A percentile compares a stretch with the other conserved stretches of the same genome.
Conservation (phyloP, 1,140 invertebrate species). For the Listronotus bonariensis region DNA sequence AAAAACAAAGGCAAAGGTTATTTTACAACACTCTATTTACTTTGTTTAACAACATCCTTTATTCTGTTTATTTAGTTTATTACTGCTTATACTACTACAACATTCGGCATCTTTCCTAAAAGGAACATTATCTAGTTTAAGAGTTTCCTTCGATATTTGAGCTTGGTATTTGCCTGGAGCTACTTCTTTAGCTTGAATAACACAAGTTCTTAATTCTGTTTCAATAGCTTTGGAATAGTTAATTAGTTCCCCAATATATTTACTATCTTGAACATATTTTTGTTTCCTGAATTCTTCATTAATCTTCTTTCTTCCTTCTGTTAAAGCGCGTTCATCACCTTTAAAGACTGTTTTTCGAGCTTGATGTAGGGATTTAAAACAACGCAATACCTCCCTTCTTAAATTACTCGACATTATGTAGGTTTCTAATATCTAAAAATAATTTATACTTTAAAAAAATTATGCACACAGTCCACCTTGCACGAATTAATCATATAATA, state of each 20-base stretch:
- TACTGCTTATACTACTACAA: conserved; percentile 8
- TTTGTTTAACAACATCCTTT: not conserved
- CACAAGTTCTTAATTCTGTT: conserved; percentile 64
- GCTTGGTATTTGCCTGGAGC: conserved; percentile 63
- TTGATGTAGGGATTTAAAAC: conserved; percentile 69
- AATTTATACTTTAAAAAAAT: no score
- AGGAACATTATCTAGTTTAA: conserved; percentile 61
- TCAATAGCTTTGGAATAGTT: conserved; percentile 67
- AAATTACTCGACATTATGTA: conserved; percentile 37
- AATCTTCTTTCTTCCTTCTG: conserved; percentile 64
- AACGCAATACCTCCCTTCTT: conserved; percentile 60
- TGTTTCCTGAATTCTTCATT: conserved; percentile 70
- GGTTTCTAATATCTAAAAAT: no score
- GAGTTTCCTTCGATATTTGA: conserved; percentile 60
- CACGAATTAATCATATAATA: no score
- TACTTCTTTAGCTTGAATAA: conserved; percentile 67
- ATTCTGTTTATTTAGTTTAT: conserved; percentile 2
- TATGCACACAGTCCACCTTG: no score
- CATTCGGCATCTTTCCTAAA: conserved; percentile 53
- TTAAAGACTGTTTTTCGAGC: conserved; percentile 65
- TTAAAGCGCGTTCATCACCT: conserved; percentile 64
- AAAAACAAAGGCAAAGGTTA: no score
- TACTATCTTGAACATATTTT: conserved; percentile 60
- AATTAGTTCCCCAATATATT: conserved; percentile 65
- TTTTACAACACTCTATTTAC: no score